Conservation (phyloP, 2,797 vertebrate genomes). For the Sebastes steindachneri region DNA sequence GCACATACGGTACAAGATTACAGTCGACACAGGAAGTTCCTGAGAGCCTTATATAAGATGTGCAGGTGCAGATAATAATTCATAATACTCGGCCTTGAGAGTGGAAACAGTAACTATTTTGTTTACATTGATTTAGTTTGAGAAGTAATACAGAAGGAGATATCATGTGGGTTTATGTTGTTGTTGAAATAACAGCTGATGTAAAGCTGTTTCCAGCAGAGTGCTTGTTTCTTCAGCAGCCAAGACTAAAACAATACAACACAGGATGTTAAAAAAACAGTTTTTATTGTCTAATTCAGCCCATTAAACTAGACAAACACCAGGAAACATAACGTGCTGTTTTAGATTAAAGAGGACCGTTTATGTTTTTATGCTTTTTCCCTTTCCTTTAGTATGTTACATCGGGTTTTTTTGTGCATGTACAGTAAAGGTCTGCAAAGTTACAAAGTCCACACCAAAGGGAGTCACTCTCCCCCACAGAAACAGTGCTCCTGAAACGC, state of each 20-base stretch:
- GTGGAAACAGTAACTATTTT: background rate
- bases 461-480: too few relatives aligned
- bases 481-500: too few relatives aligned
- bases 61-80: background rate
- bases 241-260: background rate
- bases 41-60: background rate
- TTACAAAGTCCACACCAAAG: too few relatives aligned
- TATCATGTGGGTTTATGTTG: background rate
- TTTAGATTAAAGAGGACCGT: too few relatives aligned
- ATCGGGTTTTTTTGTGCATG: too few relatives aligned
- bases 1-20: background rate
- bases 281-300: background rate
- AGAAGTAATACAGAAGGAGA: background rate
- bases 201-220: background rate
- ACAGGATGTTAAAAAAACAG: rapidly evolving
- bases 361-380: too few relatives aligned
- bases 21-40: background rate
- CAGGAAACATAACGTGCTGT: background rate
- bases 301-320: background rate
- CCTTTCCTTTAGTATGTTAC: too few relatives aligned
- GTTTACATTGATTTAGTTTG: background rate
- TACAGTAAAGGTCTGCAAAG: too few relatives aligned
- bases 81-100: background rate
- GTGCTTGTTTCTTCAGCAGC: background rate
- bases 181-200: background rate